Evolutionary conservation across 1,140 invertebrate species (phyloP), one percentile per base, ranked within the genome.

Genomic region (Pteromalus puparum): DNA sequence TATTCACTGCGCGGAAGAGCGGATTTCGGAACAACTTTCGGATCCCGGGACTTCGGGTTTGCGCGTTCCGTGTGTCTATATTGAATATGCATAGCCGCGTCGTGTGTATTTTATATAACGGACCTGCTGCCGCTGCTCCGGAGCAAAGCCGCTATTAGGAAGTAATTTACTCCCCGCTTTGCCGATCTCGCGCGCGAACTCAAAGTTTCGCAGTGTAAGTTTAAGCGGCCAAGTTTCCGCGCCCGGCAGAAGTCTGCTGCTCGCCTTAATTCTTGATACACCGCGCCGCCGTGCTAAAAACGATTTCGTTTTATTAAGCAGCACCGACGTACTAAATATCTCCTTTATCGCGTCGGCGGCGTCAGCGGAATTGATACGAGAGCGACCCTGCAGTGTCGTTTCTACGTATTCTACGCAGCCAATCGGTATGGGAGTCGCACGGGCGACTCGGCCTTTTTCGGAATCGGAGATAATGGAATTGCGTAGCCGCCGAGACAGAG

Each of bases 391-490:
- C n/a, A n/a, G n/a, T n/a, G n/a, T n/a, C n/a, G n/a, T n/a, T n/a
- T n/a, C n/a, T n/a, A n/a, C n/a, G n/a, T n/a, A n/a, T n/a, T 46
- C 3, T 46, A 46, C 42, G 42, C 42, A 46, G 21, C 53, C 42
- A 75, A 48, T 48, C 38, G n/a, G 9, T 75, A 75, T 48, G 21
- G 34, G 42, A 28, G 28, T 30, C 34, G 21, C 21, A 38, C 30
- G 42, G 2, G 9, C 1, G 13, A 38, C 48, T 30, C 13, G 26
- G 2, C 61, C 75, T 77, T 61, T 79, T 67, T 79, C 65, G 0
- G 30, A 79, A 79, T 79, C 77, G 77, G 30, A 38, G 76, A 79
- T 79, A 79, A 79, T 79, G 76, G 76, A 79, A 79, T 81, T 72
- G 67, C 26, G 21, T 4, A 1, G 38, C 21, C 5, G 73, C 21